A percentile compares a stretch with the other conserved stretches of the same genome.
These are phyloP conservation scores for Ciconia boyciana DNA, from an alignment of 2,113 vertebrate species.

Conservation along the genomic window DNA sequence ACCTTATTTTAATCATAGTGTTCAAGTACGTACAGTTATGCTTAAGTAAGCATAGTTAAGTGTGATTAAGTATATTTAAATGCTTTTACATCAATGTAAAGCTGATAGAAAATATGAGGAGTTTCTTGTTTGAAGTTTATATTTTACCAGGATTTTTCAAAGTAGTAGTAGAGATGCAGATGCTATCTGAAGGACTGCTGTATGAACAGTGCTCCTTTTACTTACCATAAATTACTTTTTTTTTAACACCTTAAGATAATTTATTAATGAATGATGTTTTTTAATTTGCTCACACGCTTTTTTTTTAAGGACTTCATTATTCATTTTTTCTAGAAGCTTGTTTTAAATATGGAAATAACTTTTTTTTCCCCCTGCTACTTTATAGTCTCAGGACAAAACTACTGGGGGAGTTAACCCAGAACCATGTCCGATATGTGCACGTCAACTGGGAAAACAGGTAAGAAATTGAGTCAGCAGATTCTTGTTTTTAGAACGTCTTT, in stretches of 20 bases:
- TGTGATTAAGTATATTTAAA: background rate
- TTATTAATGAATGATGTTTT: background rate
- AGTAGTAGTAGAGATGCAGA: background rate
- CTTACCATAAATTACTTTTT: background rate
- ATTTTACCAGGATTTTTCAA: background rate
- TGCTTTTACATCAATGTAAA: background rate
- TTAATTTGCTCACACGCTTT: background rate
- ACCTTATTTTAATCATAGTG: background rate
- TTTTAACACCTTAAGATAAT: background rate
- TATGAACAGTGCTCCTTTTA: background rate
- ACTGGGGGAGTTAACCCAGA: constrained; percentile 93
- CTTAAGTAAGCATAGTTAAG: background rate
- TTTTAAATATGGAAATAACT: background rate
- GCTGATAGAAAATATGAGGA: background rate
- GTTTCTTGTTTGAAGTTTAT: background rate
- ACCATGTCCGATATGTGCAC: constrained; percentile 96
- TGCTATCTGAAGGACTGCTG: background rate
- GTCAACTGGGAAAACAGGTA: constrained; percentile 91
- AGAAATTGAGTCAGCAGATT: background rate
- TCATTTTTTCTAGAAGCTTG: background rate
- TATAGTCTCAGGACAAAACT: constrained; percentile 94
- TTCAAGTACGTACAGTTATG: background rate
- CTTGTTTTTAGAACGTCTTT: background rate
- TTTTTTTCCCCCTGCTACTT: background rate
- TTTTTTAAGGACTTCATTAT: background rate